Evolutionary conservation across 2,888 invertebrate species (phyloP), one percentile per base, ranked within the genome.

Genomic region (Coelopa pilipes): DNA sequence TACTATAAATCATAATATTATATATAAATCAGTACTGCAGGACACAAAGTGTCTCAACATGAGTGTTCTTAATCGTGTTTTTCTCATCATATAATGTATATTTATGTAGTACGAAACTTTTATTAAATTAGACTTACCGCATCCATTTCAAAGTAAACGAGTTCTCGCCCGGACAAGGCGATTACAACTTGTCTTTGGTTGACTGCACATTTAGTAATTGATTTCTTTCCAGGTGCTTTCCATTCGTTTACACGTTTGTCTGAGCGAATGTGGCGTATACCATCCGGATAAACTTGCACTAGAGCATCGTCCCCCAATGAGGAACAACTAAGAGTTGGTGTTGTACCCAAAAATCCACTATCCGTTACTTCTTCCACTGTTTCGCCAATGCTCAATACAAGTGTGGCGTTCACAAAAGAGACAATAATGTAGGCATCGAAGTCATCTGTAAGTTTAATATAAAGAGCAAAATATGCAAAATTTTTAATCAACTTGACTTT

Each of bases 301-400:
- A 99, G 89, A 0, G 99, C 98, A 89, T 99, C 99, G 84, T 96
- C 98, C 72, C 99, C 99, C 46, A 99, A 91, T 50, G 98, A 96
- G 12, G 98, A 97, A 88, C 99, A 99, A 77, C 97, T 96, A n/a
- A 99, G 89, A 0, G 99, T 99, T 0, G 99, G 98, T 0, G 99
- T 99, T 0, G 99, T 99, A 75, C 99, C 99, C 82, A 99, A 90
- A 88, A 99, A 99, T 62, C 99, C 99, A 77, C 99, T 99, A 88
- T 99, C 99, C 0, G 99, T 98, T 34, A 99, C 99, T 93, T 99
- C 99, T 89, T 99, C 99, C n/a, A 99, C 99, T 15, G 99, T 99
- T 89, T 99, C 99, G 80, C 99, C 99, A 86, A 99, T 99, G 82
- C 98, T 98, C 83, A 99, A 91, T 78, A 99, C 99, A 84, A 99